Evolutionary conservation across 2,888 invertebrate species (phyloP).

Genomic region (Hydroisotoma schaefferi): DNA sequence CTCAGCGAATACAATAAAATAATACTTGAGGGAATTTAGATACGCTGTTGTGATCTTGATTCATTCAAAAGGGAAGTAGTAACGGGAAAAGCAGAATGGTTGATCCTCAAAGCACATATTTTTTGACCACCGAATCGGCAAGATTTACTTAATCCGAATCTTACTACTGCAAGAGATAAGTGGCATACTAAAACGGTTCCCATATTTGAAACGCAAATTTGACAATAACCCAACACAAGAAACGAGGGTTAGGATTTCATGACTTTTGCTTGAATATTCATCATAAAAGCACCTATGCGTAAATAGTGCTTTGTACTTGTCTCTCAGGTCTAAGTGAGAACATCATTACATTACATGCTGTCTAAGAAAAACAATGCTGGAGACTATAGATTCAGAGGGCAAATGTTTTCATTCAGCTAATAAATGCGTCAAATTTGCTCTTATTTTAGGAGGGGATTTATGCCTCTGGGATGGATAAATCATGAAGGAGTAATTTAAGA

Average conservation of each 20-base stretch:
- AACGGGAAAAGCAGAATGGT: not conserved
- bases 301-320: no score
- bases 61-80: not conserved
- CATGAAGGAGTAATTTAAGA: no score
- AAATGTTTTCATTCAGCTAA: no score
- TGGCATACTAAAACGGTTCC: not conserved
- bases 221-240: slow-evolving; percentile 1
- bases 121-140: not conserved
- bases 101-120: not conserved
- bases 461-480: no score
- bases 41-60: not conserved
- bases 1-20: slow-evolving; percentile 1
- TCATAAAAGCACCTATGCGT: no score
- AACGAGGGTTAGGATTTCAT: not conserved
- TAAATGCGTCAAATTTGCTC: no score
- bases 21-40: not conserved
- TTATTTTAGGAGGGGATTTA: no score
- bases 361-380: no score
- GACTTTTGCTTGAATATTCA: not conserved
- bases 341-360: no score
- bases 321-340: no score
- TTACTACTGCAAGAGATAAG: not conserved
- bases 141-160: no score
- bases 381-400: no score
- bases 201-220: not conserved